phyloP scores from a whole-genome alignment of 2,888 invertebrate species.

The Argyresthia albistria region DNA sequence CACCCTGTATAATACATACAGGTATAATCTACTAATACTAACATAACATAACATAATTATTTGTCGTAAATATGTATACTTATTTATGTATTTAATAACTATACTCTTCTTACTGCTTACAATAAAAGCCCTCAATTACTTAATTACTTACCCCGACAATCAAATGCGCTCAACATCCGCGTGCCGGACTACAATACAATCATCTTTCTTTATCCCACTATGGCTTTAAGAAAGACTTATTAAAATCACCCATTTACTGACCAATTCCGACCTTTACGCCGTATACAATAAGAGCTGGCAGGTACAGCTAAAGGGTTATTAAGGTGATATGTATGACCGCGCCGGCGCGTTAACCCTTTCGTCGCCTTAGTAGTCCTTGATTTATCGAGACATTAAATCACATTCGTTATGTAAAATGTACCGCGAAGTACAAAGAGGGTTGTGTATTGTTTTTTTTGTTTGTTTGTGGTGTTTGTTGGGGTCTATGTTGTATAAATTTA shows the following conservation, averaged over 20 bases:
- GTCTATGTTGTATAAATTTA: no score
- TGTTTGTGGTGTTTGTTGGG: background rate
- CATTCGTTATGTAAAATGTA: background rate
- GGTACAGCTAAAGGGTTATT: no score
- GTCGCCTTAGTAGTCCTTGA: slow-evolving; percentile 44
- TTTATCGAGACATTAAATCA: slow-evolving; percentile 49
- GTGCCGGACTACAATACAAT: slow-evolving; percentile 32
- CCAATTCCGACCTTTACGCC: background rate
- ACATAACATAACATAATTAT: no score
- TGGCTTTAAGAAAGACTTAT: background rate
- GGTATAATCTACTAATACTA: no score
- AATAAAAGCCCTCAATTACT: background rate
- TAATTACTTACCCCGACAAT: background rate
- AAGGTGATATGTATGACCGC: slow-evolving; percentile 15
- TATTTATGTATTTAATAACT: no score
- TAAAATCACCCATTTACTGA: background rate
- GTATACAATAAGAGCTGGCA: no score
- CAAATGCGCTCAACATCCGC: slow-evolving; percentile 21
- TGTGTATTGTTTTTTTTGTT: background rate
- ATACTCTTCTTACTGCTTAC: no score
- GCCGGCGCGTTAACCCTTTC: slow-evolving; percentile 51
- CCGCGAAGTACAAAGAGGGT: background rate
- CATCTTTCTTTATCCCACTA: slow-evolving; percentile 8
- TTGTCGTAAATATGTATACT: no score
- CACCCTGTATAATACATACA: no score